Base-by-base conservation (phyloP, 1,140 invertebrate genomes). In the Arion vulgaris region DNA sequence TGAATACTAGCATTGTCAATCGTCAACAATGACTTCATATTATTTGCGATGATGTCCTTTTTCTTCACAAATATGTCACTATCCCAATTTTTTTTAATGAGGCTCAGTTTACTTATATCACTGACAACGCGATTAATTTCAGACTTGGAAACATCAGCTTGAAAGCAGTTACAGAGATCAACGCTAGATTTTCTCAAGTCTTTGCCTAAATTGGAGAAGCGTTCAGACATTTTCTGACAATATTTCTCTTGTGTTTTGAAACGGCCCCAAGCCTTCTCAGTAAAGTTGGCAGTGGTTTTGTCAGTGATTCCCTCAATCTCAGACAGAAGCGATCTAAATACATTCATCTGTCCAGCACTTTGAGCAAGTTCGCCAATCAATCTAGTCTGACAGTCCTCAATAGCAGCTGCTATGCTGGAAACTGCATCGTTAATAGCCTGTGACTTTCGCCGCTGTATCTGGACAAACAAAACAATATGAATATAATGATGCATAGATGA, bases 371-470 rank as follows among this genome's bases (percentile, higher is more conserved):
- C 76, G 23, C 66, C 57, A n/a, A 9, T 57, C n/a, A 78, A 26
- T 66, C 36, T 36, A n/a, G 32, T 78, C 57, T 78, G 76, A 39
- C 76, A 78, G 17, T 51, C 76, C n/a, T 78, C 76, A 38, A 78
- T 4, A 39, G 76, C 57, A 39, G 51, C 7, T 36, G 51, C 49
- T 68, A 78, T 66, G 13, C 76, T 36, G n/a, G 32, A 11, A 0
- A 26, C 36, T 26, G 76, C 53, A 53, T 78, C 76, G 1, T 32
- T 51, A 41, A 78, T 78, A 41, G 34, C 34, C 39, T 78, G 76
- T 5, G 76, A 51, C 57, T 78, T 78, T 19, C 76, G 15, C 36
- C 66, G 76, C 26, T 78, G 76, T 11, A n/a, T 39, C 76, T 78
- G 76, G 15, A 38, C 23, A 66, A 57, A 36, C 11, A 1, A 39